Evolutionary conservation across 2,888 invertebrate genomes (phyloP).

Genomic region (Kryphioiulus occultus): DNA sequence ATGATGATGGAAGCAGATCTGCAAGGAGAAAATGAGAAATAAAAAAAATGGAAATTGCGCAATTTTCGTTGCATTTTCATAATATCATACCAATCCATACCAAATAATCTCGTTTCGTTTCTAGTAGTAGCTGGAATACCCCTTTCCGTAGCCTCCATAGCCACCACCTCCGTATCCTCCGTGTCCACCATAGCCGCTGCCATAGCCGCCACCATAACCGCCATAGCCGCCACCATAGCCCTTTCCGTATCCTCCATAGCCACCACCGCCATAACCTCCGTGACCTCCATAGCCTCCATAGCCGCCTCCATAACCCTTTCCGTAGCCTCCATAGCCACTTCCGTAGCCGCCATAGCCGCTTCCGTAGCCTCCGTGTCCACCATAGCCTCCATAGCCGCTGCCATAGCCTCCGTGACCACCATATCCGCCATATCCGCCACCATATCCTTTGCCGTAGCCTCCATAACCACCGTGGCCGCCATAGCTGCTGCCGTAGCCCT

Average conservation of each 20-base stretch:
- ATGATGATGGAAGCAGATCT: background rate
- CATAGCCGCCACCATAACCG: slow-evolving; percentile 39
- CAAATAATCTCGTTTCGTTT: background rate
- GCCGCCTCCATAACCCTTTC: background rate
- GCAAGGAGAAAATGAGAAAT: background rate
- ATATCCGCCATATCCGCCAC: too few species aligned
- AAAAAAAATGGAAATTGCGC: background rate
- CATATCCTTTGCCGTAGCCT: too few species aligned
- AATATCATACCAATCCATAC: background rate
- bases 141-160: slow-evolving; percentile 47
- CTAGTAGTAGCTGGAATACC: slow-evolving; percentile 11
- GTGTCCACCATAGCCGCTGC: slow-evolving; percentile 43
- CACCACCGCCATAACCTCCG: slow-evolving; percentile 1
- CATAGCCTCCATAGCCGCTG: background rate
- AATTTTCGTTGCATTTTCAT: background rate
- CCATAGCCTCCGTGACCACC: too few species aligned
- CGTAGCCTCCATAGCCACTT: slow-evolving; percentile 9
- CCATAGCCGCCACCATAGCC: slow-evolving; percentile 44
- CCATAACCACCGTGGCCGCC: too few species aligned
- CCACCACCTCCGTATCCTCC: slow-evolving; percentile 46
- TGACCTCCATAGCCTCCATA: slow-evolving; percentile 47
- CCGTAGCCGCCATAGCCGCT: slow-evolving; percentile 43
- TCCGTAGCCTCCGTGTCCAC: slow-evolving; percentile 39
- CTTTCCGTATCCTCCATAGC: slow-evolving; percentile 46
- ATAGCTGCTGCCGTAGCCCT: background rate